Evolutionary conservation across 2,797 vertebrate species (phyloP).

Genomic region (Discoglossus pictus): DNA sequence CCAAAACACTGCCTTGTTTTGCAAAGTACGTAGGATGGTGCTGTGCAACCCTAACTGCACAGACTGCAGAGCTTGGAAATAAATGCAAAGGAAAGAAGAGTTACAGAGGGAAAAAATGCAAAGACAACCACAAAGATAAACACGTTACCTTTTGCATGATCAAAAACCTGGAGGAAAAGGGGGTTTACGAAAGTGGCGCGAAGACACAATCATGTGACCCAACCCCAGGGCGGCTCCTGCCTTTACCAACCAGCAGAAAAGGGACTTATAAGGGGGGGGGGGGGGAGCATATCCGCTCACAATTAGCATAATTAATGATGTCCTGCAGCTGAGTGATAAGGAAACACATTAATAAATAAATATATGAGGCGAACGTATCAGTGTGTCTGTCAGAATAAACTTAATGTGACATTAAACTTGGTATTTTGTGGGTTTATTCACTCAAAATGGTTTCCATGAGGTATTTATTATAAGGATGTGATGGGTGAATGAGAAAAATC

Average conservation of each 20-base stretch:
- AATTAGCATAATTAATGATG: conserved; percentile 80
- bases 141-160: conserved; percentile 63
- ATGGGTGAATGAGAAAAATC: too few relatives aligned
- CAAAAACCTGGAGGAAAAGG: conserved; percentile 62
- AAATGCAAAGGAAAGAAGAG: too few relatives aligned
- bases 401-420: too few relatives aligned
- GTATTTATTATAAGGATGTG: too few relatives aligned
- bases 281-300: conserved; percentile 71
- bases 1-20: neutral
- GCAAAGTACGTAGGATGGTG: conserved; percentile 24
- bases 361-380: too few relatives aligned
- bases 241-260: conserved; percentile 65
- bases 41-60: neutral
- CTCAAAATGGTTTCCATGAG: too few relatives aligned
- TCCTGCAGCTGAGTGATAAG: conserved; percentile 66
- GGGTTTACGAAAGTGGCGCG: conserved; percentile 87
- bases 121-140: conserved; percentile 53
- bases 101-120: neutral
- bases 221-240: conserved; percentile 70
- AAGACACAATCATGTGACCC: conserved; percentile 79
- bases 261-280: conserved; percentile 51
- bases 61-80: neutral
- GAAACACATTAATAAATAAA: too few relatives aligned
- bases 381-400: too few relatives aligned
- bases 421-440: too few relatives aligned